phyloP scores from a whole-genome alignment of 1,140 invertebrate genomes.

The Portunus trituberculatus region DNA sequence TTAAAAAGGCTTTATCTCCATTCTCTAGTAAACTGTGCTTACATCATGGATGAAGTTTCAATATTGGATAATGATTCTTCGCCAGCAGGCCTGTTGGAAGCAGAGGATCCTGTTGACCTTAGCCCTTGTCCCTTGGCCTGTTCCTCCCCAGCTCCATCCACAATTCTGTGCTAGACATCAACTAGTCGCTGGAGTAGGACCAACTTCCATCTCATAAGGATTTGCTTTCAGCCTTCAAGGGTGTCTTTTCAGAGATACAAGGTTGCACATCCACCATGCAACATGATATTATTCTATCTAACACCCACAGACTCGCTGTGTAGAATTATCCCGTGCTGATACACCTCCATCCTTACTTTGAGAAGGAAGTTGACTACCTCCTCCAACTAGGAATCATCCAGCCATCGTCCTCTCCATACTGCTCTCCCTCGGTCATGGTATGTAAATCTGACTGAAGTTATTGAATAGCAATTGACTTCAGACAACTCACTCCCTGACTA shows the following conservation, averaged over 20 bases:
- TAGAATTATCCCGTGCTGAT: conserved; percentile 24
- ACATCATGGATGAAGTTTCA: background rate
- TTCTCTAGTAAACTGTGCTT: background rate
- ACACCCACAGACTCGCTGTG: background rate
- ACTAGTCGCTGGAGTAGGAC: no score
- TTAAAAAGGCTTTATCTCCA: background rate
- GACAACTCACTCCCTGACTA: conserved; percentile 33
- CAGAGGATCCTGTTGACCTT: no score
- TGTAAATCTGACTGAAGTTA: conserved; percentile 48
- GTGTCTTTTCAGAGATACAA: conserved; percentile 37
- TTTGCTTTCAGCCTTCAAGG: background rate
- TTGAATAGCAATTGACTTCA: conserved; percentile 48
- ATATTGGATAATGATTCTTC: no score
- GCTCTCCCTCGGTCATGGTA: conserved; percentile 56
- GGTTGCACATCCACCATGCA: background rate
- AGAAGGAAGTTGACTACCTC: conserved; percentile 34
- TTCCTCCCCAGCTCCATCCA: no score
- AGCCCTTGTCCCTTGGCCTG: no score
- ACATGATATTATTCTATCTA: background rate
- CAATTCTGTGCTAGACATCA: no score
- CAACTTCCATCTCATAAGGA: background rate
- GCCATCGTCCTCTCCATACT: conserved; percentile 38
- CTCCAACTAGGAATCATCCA: conserved; percentile 39
- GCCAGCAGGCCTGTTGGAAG: no score
- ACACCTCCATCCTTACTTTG: conserved; percentile 25